These are phyloP conservation scores for Marmota monax DNA, from an alignment of 2,113 vertebrate genomes.

Conservation along the genomic window DNA sequence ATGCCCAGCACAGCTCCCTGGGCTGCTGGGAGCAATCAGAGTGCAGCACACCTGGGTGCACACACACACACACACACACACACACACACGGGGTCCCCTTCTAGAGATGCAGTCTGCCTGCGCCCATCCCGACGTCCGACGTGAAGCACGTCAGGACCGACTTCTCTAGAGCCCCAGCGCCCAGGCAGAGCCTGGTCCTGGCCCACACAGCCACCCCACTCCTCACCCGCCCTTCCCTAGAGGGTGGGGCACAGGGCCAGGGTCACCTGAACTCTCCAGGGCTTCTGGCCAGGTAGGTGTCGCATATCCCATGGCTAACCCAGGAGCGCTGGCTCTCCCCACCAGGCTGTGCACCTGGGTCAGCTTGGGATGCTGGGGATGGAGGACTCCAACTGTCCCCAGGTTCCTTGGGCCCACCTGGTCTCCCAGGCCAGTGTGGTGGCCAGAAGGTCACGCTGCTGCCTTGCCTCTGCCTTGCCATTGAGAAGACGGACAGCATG, in stretches of 20 bases:
- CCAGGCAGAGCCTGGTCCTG: background rate
- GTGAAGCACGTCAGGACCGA: too few species aligned
- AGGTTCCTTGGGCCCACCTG: background rate
- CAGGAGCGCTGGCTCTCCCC: background rate
- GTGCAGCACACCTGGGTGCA: too few species aligned
- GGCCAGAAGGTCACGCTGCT: accelerated
- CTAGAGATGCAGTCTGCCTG: background rate
- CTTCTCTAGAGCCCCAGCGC: background rate
- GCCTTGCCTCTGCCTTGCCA: too few species aligned
- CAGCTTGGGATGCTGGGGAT: background rate
- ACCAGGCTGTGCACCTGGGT: background rate
- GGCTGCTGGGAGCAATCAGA: background rate
- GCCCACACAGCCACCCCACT: background rate
- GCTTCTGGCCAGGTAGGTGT: background rate
- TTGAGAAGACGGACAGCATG: background rate
- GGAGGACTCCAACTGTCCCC: accelerated
- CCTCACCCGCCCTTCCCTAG: background rate
- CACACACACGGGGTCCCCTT: background rate
- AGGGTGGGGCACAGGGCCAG: background rate
- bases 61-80: too few species aligned
- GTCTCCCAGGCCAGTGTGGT: accelerated
- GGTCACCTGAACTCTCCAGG: background rate
- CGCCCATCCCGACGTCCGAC: background rate
- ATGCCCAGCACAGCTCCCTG: accelerated
- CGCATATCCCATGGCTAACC: background rate